Conservation (phyloP, 2,888 invertebrate species). For the Drosophila flavopinicola region DNA sequence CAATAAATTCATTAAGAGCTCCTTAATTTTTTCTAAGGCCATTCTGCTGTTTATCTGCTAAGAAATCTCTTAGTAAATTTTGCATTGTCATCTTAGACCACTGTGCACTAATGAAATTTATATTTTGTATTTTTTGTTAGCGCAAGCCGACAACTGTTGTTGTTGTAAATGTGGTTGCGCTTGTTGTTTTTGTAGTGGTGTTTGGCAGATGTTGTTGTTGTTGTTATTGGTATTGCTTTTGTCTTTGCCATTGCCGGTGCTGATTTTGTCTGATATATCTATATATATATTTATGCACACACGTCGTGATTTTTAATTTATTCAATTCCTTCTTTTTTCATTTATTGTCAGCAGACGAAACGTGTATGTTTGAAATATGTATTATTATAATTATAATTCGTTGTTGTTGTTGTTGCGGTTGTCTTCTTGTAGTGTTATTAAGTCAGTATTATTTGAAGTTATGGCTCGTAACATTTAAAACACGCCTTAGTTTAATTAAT, state of each 20-base stretch:
- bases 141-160: conserved; percentile 41
- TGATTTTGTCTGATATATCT: conserved; percentile 54
- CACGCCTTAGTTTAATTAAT: conserved; percentile 43
- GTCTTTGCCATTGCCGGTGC: conserved; percentile 46
- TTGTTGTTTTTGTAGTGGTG: conserved; percentile 29
- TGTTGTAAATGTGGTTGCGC: conserved; percentile 31
- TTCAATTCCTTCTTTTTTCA: conserved; percentile 61
- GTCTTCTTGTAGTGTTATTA: conserved; percentile 14
- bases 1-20: too few relatives aligned
- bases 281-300: conserved; percentile 54
- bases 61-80: background rate
- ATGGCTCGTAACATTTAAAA: conserved; percentile 52
- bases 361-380: conserved; percentile 58
- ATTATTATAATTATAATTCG: conserved; percentile 50
- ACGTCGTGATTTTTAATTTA: conserved; percentile 67
- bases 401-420: conserved; percentile 16
- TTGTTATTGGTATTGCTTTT: conserved; percentile 15
- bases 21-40: too few relatives aligned
- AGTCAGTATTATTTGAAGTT: conserved; percentile 21
- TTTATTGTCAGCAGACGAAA: conserved; percentile 43
- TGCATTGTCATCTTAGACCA: conserved; percentile 27
- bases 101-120: conserved; percentile 62
- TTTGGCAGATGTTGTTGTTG: conserved; percentile 28
- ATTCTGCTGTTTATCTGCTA: too few relatives aligned
- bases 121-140: conserved; percentile 28